Conservation (phyloP, 2,113 vertebrate species). For the Alexandromys fortis region DNA sequence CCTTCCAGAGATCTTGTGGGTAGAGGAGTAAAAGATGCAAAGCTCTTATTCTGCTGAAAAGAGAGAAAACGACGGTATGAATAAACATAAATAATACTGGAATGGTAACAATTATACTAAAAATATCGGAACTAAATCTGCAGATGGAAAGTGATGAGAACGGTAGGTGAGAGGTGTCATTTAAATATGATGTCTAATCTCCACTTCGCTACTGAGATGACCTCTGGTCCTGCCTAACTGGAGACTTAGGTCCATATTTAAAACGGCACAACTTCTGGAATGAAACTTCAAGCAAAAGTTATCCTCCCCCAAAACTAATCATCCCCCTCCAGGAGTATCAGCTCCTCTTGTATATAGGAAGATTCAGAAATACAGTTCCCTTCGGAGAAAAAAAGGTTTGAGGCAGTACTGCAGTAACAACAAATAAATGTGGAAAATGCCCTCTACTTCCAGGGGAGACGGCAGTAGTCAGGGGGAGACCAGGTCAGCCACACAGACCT, state of each 20-base stretch:
- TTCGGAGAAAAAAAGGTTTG: neutral
- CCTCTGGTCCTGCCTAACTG: neutral
- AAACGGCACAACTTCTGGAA: neutral
- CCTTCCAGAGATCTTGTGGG: neutral
- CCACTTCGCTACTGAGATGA: neutral
- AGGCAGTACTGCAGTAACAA: neutral
- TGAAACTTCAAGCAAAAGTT: neutral
- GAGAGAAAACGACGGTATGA: neutral
- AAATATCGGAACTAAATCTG: neutral
- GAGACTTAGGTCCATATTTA: neutral
- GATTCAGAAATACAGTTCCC: neutral
- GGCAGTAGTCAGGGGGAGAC: neutral
- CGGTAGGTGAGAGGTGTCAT: accelerated
- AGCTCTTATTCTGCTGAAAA: neutral
- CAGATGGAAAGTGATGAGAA: accelerated
- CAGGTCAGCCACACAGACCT: neutral
- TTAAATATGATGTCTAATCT: neutral
- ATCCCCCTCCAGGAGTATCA: neutral
- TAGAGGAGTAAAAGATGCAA: neutral
- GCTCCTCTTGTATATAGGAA: neutral
- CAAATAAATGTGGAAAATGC: accelerated
- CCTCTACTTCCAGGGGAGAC: neutral
- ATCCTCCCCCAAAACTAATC: neutral
- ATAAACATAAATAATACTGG: neutral
- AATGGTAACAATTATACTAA: neutral